Base-by-base conservation (phyloP, 2,888 invertebrate species). In the Dimorphilus gyrociliatus region DNA sequence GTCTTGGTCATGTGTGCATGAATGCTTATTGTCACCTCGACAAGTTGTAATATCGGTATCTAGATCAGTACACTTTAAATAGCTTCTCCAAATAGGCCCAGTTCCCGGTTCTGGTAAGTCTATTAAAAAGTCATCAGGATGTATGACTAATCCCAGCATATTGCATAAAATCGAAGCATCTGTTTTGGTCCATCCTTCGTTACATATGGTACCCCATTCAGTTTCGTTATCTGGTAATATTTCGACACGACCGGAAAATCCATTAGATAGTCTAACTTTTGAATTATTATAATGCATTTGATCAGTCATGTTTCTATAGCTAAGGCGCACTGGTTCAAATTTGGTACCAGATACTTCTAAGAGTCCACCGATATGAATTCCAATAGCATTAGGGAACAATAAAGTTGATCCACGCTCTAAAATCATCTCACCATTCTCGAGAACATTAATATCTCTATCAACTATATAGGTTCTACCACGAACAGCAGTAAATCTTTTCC, bases 181-280 rank as follows among this genome's bases (percentile, higher is more conserved):
- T 25, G 75, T 69, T 14, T 82, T 76, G 25, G 78, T 86, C 90
- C 94, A 97, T 26, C 80, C 81, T 55, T 53, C 84, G 63, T 82
- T 82, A 56, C 97, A 97, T 1, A 97, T 82, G 0, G 92, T 92
- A 19, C 94, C 94, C 94, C 94, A 94, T 55, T 76, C 74, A 1
- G 77, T 77, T 54, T 76, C 74, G 1, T 77, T 78, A 35, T 79
- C 74, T 6, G 90, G 67, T 48, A 75, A 72, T 0, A 92, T 73
- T 65, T 75, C 65, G 14, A 66, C 45, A n/a, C 90, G 70, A 1
- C 97, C 97, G 66, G 90, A 86, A 36, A 74, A 72, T 1, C 86
- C 86, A 14, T 84, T 84, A 2, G 81, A 68, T 19, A 90, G 66
- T 39, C 85, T 70, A 4, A 88, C 76, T 1, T 78, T 76, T 1